Percentiles rank a stretch among this genome's conserved stretches.
These are phyloP conservation scores for Choristoneura rosaceana DNA, from an alignment of 2,888 invertebrate genomes.

Conservation along the genomic window DNA sequence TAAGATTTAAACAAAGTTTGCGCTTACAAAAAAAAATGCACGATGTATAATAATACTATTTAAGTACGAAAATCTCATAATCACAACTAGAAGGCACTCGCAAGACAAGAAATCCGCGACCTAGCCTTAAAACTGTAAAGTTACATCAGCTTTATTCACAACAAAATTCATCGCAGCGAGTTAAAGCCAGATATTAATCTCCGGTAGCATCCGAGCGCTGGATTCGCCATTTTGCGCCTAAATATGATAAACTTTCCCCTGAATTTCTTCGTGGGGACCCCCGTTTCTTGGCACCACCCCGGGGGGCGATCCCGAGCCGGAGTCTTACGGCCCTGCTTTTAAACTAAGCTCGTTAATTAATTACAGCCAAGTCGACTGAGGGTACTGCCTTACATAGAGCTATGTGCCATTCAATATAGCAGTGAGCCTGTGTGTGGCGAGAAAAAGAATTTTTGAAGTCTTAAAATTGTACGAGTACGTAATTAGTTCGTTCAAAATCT, in stretches of 20 bases:
- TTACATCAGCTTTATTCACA: conserved; percentile 77
- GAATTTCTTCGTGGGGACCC: conserved; percentile 80
- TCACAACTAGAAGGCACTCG: conserved; percentile 1
- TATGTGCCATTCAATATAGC: conserved; percentile 83
- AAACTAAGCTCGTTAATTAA: conserved; percentile 87
- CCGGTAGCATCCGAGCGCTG: conserved; percentile 80
- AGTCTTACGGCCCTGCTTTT: conserved; percentile 86
- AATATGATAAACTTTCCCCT: conserved; percentile 86
- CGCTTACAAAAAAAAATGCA: no score
- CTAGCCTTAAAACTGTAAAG: conserved; percentile 65
- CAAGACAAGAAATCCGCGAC: conserved; percentile 29
- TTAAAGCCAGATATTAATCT: conserved; percentile 85
- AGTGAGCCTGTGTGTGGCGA: conserved; percentile 44
- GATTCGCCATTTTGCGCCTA: conserved; percentile 86
- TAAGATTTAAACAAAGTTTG: no score
- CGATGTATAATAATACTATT: no score
- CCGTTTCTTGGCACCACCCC: conserved; percentile 65
- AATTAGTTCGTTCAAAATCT: neutral
- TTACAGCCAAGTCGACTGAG: conserved; percentile 84
- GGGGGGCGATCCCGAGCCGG: conserved; percentile 69
- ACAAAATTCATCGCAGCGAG: conserved; percentile 81
- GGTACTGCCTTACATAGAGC: conserved; percentile 78
- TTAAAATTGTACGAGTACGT: neutral
- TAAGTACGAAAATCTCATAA: neutral
- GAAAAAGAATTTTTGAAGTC: conserved; percentile 9